Conservation (phyloP, 2,888 invertebrate genomes). For the Tetramorium bicarinatum region DNA sequence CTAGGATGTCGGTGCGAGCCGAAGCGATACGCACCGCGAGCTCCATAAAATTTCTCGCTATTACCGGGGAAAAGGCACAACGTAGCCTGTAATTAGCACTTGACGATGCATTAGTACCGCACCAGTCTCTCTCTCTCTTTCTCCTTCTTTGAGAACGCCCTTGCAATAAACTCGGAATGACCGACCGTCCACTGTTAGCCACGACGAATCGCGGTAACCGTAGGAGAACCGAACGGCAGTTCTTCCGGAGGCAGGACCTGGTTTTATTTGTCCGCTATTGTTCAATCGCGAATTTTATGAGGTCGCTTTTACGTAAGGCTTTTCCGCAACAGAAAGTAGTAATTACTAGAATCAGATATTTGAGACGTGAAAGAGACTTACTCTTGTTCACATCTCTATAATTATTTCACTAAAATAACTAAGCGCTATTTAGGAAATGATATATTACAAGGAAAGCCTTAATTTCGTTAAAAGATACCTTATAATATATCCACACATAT, state of each 20-base stretch:
- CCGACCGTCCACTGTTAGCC: conserved; percentile 75
- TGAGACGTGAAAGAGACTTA: not conserved
- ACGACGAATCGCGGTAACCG: conserved; percentile 54
- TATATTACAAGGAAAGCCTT: not conserved
- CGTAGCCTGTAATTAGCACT: conserved; percentile 84
- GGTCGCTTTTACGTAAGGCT: not conserved
- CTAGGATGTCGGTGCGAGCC: conserved; percentile 28
- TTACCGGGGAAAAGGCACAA: conserved; percentile 79
- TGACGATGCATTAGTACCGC: conserved; percentile 84
- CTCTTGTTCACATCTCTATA: not conserved
- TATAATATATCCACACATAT: no score
- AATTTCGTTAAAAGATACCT: not conserved
- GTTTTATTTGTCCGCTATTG: conserved; percentile 36
- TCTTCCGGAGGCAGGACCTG: conserved; percentile 28
- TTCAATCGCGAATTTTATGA: conserved; percentile 29
- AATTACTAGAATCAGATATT: not conserved
- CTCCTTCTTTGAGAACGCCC: conserved; percentile 77
- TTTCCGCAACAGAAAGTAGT: not conserved
- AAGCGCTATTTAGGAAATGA: not conserved
- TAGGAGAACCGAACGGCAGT: conserved; percentile 60
- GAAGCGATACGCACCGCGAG: conserved; percentile 67
- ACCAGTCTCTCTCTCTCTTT: conserved; percentile 70
- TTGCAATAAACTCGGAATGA: conserved; percentile 84
- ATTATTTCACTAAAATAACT: not conserved
- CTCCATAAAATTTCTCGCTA: conserved; percentile 82